These are phyloP conservation scores for Ornithoptera priamus DNA, from an alignment of 2,888 invertebrate genomes.

Conservation along the genomic window DNA sequence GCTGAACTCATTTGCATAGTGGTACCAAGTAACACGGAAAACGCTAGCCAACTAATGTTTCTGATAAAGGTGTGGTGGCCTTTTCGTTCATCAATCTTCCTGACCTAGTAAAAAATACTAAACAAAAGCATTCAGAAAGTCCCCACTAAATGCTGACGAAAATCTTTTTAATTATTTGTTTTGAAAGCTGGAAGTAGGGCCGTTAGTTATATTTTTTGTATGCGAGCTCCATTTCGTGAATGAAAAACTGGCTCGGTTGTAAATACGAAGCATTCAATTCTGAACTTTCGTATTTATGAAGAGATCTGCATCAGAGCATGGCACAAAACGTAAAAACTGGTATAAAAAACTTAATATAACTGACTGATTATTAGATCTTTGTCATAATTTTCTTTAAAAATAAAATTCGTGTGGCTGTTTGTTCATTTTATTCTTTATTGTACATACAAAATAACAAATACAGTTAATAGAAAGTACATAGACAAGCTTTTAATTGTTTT, in stretches of 20 bases:
- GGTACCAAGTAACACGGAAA: slow-evolving; percentile 11
- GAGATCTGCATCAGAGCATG: slow-evolving; percentile 9
- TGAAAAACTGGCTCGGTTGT: slow-evolving; percentile 20
- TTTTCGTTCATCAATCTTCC: slow-evolving; percentile 5
- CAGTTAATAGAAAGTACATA: too few relatives aligned
- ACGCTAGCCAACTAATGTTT: slow-evolving; percentile 10
- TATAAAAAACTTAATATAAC: too few relatives aligned
- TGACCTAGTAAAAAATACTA: not conserved
- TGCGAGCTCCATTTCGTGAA: slow-evolving; percentile 13
- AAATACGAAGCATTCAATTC: slow-evolving; percentile 27
- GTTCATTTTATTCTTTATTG: too few relatives aligned
- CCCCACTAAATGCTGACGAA: slow-evolving; percentile 15
- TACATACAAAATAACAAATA: too few relatives aligned
- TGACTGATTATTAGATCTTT: too few relatives aligned
- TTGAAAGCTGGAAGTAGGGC: not conserved
- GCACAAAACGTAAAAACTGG: too few relatives aligned
- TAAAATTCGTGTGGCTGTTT: too few relatives aligned
- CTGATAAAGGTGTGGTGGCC: slow-evolving; percentile 13
- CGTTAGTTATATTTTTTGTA: slow-evolving; percentile 17
- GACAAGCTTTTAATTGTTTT: too few relatives aligned
- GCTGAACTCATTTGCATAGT: slow-evolving; percentile 24
- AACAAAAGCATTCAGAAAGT: slow-evolving; percentile 4
- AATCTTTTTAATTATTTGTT: slow-evolving; percentile 20
- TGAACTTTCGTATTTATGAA: slow-evolving; percentile 28
- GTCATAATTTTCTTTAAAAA: too few relatives aligned